Evolutionary conservation across 2,888 invertebrate genomes (phyloP).

Genomic region (Drosophila emarginata): DNA sequence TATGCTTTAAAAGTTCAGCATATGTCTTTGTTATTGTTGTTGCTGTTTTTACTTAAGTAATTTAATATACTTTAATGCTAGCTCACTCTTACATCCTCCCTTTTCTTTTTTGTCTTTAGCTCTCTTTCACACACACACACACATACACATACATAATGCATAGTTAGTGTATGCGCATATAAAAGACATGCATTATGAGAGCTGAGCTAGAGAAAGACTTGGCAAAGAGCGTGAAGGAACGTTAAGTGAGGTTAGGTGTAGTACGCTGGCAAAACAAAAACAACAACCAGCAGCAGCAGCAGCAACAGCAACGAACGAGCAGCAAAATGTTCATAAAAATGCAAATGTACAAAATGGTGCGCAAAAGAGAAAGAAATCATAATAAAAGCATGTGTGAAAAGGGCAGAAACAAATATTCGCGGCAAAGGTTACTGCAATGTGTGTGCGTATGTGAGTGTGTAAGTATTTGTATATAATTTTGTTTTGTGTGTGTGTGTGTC

Average conservation of each 20-base stretch:
- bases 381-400: constrained; percentile 38
- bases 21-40: constrained; percentile 50
- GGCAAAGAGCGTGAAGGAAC: constrained; percentile 10
- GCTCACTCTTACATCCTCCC: constrained; percentile 19
- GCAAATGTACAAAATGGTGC: constrained; percentile 70
- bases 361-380: constrained; percentile 26
- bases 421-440: constrained; percentile 53
- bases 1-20: constrained; percentile 74
- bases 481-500: constrained; percentile 25
- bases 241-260: constrained; percentile 2
- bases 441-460: neutral
- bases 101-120: no score
- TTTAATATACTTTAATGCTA: constrained; percentile 72
- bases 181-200: constrained; percentile 70
- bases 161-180: constrained; percentile 75
- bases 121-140: neutral
- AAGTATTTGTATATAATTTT: constrained; percentile 44
- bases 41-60: constrained; percentile 61
- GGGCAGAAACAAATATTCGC: constrained; percentile 30
- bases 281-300: no score
- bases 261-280: constrained; percentile 12
- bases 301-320: constrained; percentile 30
- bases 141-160: constrained; percentile 56
- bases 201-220: constrained; percentile 12
- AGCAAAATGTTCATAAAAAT: constrained; percentile 74